Base-by-base conservation (phyloP, 2,888 invertebrate species). In the Dorcus parallelipipedus region DNA sequence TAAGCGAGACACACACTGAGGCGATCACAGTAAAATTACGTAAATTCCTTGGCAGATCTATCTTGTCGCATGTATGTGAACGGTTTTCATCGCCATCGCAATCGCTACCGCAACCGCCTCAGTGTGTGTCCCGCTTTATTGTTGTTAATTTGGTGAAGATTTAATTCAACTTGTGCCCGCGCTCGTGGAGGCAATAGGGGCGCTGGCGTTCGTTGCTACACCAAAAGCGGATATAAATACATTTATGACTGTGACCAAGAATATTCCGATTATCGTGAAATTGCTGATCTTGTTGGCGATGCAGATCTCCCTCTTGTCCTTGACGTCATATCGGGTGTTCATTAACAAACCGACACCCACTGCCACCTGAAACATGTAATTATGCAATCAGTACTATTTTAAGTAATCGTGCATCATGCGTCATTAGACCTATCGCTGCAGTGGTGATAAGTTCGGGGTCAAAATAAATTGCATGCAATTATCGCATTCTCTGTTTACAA, bases 181-280 rank as follows among this genome's bases (percentile, higher is more conserved):
- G 26, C 6, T 33, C 6, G 26, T 1, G 26, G 26, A 9, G 17
- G 38, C 38, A n/a, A 3, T 45, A 47, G 64, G 23, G 17, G 38
- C 38, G 26, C 9, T 33, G 49, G 63, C 52, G 39, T 51, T 50
- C 51, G 56, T 75, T 1, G 86, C 88, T 0, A 93, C 90, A 41
- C 93, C 93, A 79, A 96, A 95, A 0, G 93, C 89, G 0, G 93
- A 89, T 68, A 95, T 90, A 74, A 95, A 91, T 23, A 95, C 92
- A 71, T 95, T 95, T 9, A 94, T 84, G 49, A 93, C 86, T 5
- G 94, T 93, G 51, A 95, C 86, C 52, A 94, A 80, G 76, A 95
- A 95, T 61, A 95, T 86, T 48, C 91, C 91, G 58, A 92, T 83
- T 1, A 94, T 86, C 0, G 93, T 92, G 74, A 89, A 84, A 77